A percentile compares a stretch with the other conserved stretches of the same genome.
These are phyloP conservation scores for Narcine bancroftii DNA, from an alignment of 2,113 vertebrate genomes.

Conservation along the genomic window DNA sequence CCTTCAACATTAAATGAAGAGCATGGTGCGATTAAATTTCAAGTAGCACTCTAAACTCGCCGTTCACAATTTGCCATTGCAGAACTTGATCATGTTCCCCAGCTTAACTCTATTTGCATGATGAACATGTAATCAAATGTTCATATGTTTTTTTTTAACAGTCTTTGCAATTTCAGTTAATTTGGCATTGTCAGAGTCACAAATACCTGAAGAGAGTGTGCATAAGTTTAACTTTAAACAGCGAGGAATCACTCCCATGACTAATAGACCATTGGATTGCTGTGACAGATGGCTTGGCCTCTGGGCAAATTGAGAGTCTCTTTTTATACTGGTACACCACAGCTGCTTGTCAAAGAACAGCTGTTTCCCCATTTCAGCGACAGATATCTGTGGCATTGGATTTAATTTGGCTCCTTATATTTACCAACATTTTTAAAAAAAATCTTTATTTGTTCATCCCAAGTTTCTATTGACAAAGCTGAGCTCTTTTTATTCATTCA, in stretches of 20 bases:
- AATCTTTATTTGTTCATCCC: not conserved
- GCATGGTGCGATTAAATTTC: too few species aligned
- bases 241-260: not conserved
- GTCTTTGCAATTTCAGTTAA: not conserved
- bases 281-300: not conserved
- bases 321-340: not conserved
- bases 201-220: not conserved
- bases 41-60: not conserved
- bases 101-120: not conserved
- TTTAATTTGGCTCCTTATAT: not conserved
- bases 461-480: not conserved
- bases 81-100: not conserved
- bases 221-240: not conserved
- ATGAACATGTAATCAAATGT: not conserved
- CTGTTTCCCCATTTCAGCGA: not conserved
- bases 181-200: not conserved
- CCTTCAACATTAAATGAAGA: too few species aligned
- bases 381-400: not conserved
- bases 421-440: not conserved
- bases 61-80: too few species aligned
- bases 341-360: constrained; percentile 2
- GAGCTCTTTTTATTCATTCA: not conserved
- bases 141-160: not conserved
- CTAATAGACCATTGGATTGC: not conserved
- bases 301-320: not conserved